Percentiles rank a stretch among this genome's conserved stretches.
Evolutionary conservation across 2,888 invertebrate genomes (phyloP).

Genomic region (Atrina japonica): DNA sequence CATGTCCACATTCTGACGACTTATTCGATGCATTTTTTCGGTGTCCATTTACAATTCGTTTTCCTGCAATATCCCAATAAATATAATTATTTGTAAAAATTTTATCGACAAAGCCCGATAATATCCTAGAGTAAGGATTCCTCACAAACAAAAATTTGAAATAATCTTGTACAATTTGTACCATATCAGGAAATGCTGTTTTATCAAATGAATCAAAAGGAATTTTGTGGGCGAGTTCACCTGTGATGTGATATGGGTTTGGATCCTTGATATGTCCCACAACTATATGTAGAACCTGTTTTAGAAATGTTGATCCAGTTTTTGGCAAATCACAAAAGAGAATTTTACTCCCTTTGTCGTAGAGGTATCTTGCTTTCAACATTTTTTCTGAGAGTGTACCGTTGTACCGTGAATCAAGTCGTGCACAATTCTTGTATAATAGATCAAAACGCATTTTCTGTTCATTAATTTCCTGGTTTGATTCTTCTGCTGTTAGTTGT

Average conservation of each 20-base stretch:
- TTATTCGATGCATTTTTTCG: constrained; percentile 32
- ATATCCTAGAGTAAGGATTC: constrained; percentile 55
- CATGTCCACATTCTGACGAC: constrained; percentile 51
- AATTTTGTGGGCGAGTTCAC: neutral
- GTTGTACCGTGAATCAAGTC: too few relatives aligned
- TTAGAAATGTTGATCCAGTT: constrained; percentile 61
- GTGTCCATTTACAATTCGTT: constrained; percentile 27
- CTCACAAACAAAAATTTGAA: constrained; percentile 50
- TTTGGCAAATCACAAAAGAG: constrained; percentile 60
- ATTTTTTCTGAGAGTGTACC: constrained; percentile 7
- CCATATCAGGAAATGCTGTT: too few relatives aligned
- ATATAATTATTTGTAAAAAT: constrained; percentile 53
- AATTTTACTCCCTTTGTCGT: constrained; percentile 32
- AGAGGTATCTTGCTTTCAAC: constrained; percentile 19
- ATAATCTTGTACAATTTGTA: too few relatives aligned
- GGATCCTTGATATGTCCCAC: neutral
- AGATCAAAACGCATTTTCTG: too few relatives aligned
- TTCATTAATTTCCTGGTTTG: too few relatives aligned
- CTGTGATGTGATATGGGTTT: constrained; percentile 30
- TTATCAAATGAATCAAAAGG: too few relatives aligned
- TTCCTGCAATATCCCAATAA: constrained; percentile 41
- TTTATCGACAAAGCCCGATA: constrained; percentile 61
- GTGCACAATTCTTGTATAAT: too few relatives aligned
- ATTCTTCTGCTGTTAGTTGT: too few relatives aligned
- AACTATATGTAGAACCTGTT: constrained; percentile 35